phyloP scores from a whole-genome alignment of 2,888 invertebrate species.

The Scaptomyza reducta region DNA sequence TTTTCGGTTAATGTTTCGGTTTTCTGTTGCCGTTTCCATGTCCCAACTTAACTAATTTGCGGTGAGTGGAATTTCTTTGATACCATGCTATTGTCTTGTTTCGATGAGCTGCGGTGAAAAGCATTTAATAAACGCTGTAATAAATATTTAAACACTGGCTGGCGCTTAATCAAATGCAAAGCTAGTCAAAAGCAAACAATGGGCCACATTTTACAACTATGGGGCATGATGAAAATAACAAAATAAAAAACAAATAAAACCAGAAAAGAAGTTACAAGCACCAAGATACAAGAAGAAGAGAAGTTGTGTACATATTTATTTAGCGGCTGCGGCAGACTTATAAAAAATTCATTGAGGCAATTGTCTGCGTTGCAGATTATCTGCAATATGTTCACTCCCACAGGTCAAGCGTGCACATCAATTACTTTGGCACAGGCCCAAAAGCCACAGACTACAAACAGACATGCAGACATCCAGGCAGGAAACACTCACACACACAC shows the following conservation, averaged over 20 bases:
- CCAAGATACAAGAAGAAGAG: neutral
- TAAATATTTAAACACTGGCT: slow-evolving; percentile 63
- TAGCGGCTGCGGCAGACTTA: slow-evolving; percentile 67
- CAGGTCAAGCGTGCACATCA: slow-evolving; percentile 83
- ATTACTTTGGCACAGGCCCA: slow-evolving; percentile 83
- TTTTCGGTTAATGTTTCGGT: slow-evolving; percentile 27
- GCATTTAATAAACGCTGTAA: slow-evolving; percentile 71
- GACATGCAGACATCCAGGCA: slow-evolving; percentile 46
- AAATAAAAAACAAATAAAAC: slow-evolving; percentile 8
- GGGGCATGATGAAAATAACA: slow-evolving; percentile 57
- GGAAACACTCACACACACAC: slow-evolving; percentile 38
- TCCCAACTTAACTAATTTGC: slow-evolving; percentile 45
- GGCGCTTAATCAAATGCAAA: slow-evolving; percentile 66
- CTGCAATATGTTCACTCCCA: slow-evolving; percentile 83
- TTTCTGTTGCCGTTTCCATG: slow-evolving; percentile 8
- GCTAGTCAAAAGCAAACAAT: slow-evolving; percentile 57
- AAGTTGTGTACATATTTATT: slow-evolving; percentile 50
- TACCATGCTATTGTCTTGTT: slow-evolving; percentile 44
- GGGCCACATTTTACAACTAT: slow-evolving; percentile 72
- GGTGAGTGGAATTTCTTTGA: slow-evolving; percentile 58
- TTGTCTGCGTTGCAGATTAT: slow-evolving; percentile 82
- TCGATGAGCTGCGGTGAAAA: slow-evolving; percentile 64
- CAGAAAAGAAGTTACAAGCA: slow-evolving; percentile 7
- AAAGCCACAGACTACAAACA: slow-evolving; percentile 45
- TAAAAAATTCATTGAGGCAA: slow-evolving; percentile 79